Evolutionary conservation across 2,113 vertebrate species (phyloP), one percentile per base, ranked within the genome.

Genomic region (Dryoscopus gambensis): DNA sequence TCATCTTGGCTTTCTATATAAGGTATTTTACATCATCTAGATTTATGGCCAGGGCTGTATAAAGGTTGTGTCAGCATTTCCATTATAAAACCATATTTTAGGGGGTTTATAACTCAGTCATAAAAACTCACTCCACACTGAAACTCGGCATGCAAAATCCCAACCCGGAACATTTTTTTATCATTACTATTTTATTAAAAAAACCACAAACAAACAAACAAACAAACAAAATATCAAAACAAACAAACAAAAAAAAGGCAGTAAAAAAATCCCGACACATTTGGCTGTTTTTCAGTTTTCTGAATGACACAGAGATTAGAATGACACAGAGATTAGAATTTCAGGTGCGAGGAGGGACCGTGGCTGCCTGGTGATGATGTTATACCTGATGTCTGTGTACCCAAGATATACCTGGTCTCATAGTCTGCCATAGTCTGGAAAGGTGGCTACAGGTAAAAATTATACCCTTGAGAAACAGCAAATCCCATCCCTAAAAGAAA

Each of bases 61-160:
- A 97, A 97, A 98, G 90, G 95, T 97, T 97, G 97, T 97, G 93
- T 97, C 96, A 97, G 95, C 96, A 96, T 96, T 98, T 97, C 94
- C 70, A 94, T 97, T 97, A 97, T 94, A 96, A 97, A 92, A 74
- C 65, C 76, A 56, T 97, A 94, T 95, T 97, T 98, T 93, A 92
- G 67, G 50, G 69, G 50, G 55, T 92, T 97, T 97, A 97, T 96
- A 96, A 95, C 82, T 87, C 85, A 76, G 63, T 37, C 87, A 91
- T 97, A 96, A 97, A 98, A 97, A 90, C 65, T 95, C 88, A 84
- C 75, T 93, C 74, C 53, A 20, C 46, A 55, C 73, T 87, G 84
- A 96, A 97, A 97, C 56, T 90, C 70, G 11, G 77, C 93, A 82
- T 89, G 68, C 4, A 6, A 94, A 93, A 59, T 76, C 74, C 84